Evolutionary conservation across 2,888 invertebrate genomes (phyloP).

Genomic region (Acleris holmiana): DNA sequence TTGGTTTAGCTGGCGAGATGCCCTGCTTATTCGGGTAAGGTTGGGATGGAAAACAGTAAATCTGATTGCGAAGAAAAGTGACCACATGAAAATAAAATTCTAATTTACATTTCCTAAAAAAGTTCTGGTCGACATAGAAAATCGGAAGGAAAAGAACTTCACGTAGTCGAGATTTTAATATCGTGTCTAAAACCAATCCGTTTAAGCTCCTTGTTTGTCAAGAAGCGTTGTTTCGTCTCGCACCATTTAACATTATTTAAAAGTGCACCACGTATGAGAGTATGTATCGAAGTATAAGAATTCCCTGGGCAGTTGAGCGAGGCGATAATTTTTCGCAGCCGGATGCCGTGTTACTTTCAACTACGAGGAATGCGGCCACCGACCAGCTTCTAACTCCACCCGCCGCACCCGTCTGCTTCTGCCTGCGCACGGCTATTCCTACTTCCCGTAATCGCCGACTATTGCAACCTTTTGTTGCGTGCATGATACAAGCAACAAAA

Average conservation of each 20-base stretch:
- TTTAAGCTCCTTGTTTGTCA: not conserved
- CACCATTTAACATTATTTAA: not conserved
- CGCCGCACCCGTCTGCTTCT: constrained; percentile 61
- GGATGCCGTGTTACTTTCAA: constrained; percentile 82
- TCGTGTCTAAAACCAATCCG: not conserved
- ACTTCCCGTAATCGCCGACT: constrained; percentile 20
- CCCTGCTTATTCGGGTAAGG: constrained; percentile 3
- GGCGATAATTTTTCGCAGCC: constrained; percentile 78
- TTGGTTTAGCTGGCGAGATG: constrained; percentile 15
- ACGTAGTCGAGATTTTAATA: constrained; percentile 7
- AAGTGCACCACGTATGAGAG: constrained; percentile 12
- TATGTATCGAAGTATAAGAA: constrained; percentile 51
- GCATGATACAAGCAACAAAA: constrained; percentile 25
- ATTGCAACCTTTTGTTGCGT: constrained; percentile 30
- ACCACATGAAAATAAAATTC: not conserved
- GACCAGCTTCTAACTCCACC: constrained; percentile 69
- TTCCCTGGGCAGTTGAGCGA: constrained; percentile 50
- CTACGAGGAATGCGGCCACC: constrained; percentile 80
- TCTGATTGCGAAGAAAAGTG: not conserved
- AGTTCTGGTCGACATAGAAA: not conserved
- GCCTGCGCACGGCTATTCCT: constrained; percentile 41
- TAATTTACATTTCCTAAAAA: not conserved
- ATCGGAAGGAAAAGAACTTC: constrained; percentile 15
- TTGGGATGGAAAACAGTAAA: not conserved
- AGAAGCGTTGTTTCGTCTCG: not conserved